Evolutionary conservation across 1,140 invertebrate genomes (phyloP).

Genomic region (Mactra quadrangularis): DNA sequence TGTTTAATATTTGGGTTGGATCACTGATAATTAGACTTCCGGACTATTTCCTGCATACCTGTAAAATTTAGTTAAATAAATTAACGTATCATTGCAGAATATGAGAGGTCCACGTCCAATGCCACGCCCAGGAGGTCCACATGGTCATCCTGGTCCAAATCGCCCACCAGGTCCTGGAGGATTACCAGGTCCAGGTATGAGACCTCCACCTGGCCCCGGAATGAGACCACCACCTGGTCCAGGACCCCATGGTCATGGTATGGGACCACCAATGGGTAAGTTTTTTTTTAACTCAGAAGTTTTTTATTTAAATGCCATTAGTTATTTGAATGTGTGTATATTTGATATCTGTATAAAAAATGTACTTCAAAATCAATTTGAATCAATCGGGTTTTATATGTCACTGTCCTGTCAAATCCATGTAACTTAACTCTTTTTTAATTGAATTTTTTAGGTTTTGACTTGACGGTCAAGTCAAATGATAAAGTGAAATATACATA

Average conservation of each 20-base stretch:
- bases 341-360: neutral
- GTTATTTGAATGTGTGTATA: neutral
- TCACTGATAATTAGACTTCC: too few species aligned
- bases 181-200: conserved; percentile 39
- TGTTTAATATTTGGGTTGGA: too few species aligned
- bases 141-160: conserved; percentile 54
- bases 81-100: conserved; percentile 49
- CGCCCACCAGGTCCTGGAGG: conserved; percentile 56
- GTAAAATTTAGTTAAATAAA: too few species aligned
- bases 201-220: conserved; percentile 50
- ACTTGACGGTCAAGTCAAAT: too few species aligned
- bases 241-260: conserved; percentile 52
- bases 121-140: conserved; percentile 58
- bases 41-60: too few species aligned
- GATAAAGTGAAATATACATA: too few species aligned
- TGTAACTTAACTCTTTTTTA: too few species aligned
- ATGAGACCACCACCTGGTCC: conserved; percentile 56
- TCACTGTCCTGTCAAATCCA: too few species aligned
- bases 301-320: neutral
- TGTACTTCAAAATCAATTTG: neutral
- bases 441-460: too few species aligned
- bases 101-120: conserved; percentile 60
- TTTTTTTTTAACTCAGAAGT: neutral
- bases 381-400: too few species aligned
- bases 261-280: conserved; percentile 56